phyloP scores from a whole-genome alignment of 2,888 invertebrate genomes.

The Rhagonycha fulva region DNA sequence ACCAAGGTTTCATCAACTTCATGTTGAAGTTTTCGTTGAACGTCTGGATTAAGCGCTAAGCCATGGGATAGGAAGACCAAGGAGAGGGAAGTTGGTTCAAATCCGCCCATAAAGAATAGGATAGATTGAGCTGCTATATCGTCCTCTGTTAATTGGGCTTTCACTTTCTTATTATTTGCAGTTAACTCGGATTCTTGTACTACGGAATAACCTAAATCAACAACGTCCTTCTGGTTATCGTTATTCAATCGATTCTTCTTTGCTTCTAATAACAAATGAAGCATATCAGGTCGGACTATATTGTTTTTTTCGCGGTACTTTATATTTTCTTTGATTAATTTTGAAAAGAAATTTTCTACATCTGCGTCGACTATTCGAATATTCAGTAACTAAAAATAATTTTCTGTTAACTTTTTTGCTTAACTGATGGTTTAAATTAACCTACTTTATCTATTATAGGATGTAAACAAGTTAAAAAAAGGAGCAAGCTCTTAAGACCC shows the following conservation, averaged over 20 bases:
- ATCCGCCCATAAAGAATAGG: slow-evolving; percentile 60
- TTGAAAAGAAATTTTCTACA: slow-evolving; percentile 51
- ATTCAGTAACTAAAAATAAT: background rate
- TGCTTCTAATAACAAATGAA: too few species aligned
- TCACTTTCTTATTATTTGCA: slow-evolving; percentile 29
- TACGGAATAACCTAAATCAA: background rate
- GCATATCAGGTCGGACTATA: too few species aligned
- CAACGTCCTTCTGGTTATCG: background rate
- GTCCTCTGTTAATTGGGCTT: too few species aligned
- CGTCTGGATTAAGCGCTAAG: slow-evolving; percentile 63
- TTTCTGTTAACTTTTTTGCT: background rate
- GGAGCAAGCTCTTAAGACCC: background rate
- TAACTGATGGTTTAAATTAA: background rate
- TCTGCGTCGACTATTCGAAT: slow-evolving; percentile 43
- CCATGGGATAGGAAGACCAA: slow-evolving; percentile 61
- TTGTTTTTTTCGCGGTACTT: slow-evolving; percentile 53
- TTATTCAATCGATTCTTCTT: slow-evolving; percentile 45
- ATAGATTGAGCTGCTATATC: slow-evolving; percentile 63
- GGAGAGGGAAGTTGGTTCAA: slow-evolving; percentile 56
- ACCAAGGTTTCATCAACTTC: slow-evolving; percentile 57
- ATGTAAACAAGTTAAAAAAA: background rate
- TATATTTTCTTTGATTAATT: slow-evolving; percentile 43
- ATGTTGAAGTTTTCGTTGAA: too few species aligned
- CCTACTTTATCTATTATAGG: background rate
- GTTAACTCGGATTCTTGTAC: background rate